phyloP scores from a whole-genome alignment of 23 tunicate species.

The Oikopleura albicans region DNA sequence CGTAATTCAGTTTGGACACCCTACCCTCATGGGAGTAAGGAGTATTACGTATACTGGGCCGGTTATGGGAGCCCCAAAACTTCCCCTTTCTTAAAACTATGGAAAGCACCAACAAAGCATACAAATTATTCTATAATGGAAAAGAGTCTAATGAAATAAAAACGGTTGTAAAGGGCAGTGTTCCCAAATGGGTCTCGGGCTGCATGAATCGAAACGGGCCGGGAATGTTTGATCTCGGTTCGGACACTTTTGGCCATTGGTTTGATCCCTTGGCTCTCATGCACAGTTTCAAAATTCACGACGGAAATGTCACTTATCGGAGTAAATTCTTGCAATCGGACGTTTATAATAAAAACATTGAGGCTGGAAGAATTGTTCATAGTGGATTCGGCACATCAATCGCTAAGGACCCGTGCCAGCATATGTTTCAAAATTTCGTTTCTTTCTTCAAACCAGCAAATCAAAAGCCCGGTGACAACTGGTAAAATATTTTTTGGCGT shows the following conservation, averaged over 20 bases:
- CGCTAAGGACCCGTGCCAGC: neutral
- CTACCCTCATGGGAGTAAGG: too few relatives aligned
- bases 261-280: neutral
- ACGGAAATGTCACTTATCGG: neutral
- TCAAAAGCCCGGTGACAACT: neutral
- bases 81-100: too few relatives aligned
- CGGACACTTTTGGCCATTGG: neutral
- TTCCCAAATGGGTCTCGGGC: neutral
- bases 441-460: neutral
- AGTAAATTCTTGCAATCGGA: neutral
- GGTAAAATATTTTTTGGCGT: too few relatives aligned
- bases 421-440: neutral
- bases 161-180: neutral
- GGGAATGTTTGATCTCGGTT: neutral
- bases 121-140: neutral
- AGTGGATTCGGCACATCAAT: neutral
- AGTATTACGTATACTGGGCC: too few relatives aligned
- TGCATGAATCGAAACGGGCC: neutral
- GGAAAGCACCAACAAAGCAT: too few relatives aligned
- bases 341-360: neutral
- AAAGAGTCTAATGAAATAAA: neutral
- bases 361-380: neutral
- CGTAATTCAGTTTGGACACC: too few relatives aligned
- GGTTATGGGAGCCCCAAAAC: too few relatives aligned
- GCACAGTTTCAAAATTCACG: neutral